Evolutionary conservation across 2,113 vertebrate species (phyloP).

Genomic region (Oryzias celebensis): DNA sequence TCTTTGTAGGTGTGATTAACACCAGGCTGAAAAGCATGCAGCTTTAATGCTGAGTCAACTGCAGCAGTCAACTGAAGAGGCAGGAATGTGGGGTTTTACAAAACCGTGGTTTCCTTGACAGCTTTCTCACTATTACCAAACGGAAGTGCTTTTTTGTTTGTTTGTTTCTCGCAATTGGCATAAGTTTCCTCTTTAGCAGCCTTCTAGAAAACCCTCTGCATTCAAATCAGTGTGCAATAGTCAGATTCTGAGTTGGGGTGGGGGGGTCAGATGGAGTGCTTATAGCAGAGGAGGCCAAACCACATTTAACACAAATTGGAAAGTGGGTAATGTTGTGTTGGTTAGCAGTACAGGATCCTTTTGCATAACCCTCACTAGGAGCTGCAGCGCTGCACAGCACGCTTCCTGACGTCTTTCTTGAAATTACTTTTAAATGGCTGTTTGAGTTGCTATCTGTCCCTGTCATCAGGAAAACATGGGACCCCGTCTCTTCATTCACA

Average conservation of each 20-base stretch:
- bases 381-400: too few species aligned
- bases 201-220: conserved; percentile 15
- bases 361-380: too few species aligned
- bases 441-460: too few species aligned
- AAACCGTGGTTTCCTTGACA: conserved; percentile 62
- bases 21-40: conserved; percentile 13
- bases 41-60: conserved; percentile 5
- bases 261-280: not conserved
- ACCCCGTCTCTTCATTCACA: too few species aligned
- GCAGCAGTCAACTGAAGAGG: not conserved
- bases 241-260: conserved; percentile 5
- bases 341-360: not conserved
- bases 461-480: too few species aligned
- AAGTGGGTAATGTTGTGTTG: conserved; percentile 1
- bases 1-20: conserved; percentile 7
- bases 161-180: conserved; percentile 11
- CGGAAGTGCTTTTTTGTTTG: conserved; percentile 57
- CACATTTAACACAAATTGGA: conserved; percentile 1
- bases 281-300: conserved; percentile 7
- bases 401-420: too few species aligned
- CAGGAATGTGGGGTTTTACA: conserved; percentile 26
- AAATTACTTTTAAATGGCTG: too few species aligned
- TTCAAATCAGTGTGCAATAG: conserved; percentile 5
- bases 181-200: conserved; percentile 37
- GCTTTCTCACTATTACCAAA: conserved; percentile 42